phyloP scores from a whole-genome alignment of 2,113 vertebrate genomes.

The Sphaerodactylus townsendi region DNA sequence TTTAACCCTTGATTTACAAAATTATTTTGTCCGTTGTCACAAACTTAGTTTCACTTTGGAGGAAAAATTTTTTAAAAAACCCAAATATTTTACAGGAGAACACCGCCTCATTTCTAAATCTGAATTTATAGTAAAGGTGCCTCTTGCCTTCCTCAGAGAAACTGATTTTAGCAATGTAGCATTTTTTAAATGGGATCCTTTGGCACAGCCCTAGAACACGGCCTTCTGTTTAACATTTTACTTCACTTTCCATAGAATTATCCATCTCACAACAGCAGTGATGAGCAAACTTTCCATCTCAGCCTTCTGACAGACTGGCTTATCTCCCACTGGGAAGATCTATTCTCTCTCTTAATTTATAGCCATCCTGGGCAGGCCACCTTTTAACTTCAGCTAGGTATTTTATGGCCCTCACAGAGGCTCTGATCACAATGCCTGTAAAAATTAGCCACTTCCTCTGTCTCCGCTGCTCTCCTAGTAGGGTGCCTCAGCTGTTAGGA shows the following conservation, averaged over 20 bases:
- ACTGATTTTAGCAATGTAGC: background rate
- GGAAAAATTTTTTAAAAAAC: constrained; percentile 33
- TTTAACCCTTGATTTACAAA: constrained; percentile 49
- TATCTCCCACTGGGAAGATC: constrained; percentile 41
- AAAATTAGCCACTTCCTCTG: constrained; percentile 25
- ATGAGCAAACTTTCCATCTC: constrained; percentile 29
- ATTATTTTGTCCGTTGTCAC: constrained; percentile 52
- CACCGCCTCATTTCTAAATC: background rate
- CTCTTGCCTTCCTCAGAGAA: background rate
- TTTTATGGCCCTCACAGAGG: constrained; percentile 29
- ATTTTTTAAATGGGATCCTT: constrained; percentile 15
- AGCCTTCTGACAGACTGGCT: constrained; percentile 40
- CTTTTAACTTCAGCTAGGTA: constrained; percentile 33
- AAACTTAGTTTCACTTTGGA: constrained; percentile 43
- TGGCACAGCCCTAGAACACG: constrained; percentile 26
- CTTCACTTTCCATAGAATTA: constrained; percentile 29
- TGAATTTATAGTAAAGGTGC: background rate
- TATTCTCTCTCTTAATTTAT: constrained; percentile 42
- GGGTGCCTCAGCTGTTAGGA: constrained; percentile 14
- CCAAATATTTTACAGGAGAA: background rate
- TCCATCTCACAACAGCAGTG: constrained; percentile 32
- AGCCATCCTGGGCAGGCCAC: constrained; percentile 41
- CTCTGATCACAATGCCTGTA: constrained; percentile 37
- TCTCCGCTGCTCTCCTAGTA: constrained; percentile 19
- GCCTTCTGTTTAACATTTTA: constrained; percentile 9